Evolutionary conservation across 64 coral and sea anemone genomes (phyloP).

Genomic region (Actinia equina): DNA sequence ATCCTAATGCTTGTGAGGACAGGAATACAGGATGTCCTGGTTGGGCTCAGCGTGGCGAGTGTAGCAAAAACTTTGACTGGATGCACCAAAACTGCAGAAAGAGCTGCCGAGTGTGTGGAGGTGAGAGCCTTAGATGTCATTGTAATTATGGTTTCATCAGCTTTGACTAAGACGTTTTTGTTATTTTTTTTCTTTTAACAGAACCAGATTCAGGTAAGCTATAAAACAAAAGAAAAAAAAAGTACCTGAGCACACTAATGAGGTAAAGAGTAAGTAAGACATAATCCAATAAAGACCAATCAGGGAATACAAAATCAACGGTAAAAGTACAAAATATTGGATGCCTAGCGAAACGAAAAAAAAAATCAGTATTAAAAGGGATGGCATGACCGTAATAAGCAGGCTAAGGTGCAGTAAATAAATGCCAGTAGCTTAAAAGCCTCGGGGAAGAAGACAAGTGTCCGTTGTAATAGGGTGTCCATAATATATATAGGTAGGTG

Average conservation of each 20-base stretch:
- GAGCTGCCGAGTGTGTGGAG: constrained; percentile 73
- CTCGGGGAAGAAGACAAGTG: too few relatives aligned
- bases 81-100: constrained; percentile 70
- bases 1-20: constrained; percentile 29
- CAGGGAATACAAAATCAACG: too few relatives aligned
- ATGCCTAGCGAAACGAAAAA: too few relatives aligned
- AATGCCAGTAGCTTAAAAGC: too few relatives aligned
- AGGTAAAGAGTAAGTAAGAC: too few relatives aligned
- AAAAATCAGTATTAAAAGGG: background rate
- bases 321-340: too few relatives aligned
- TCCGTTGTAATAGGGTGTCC: too few relatives aligned
- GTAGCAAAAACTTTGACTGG: constrained; percentile 40
- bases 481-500: too few relatives aligned
- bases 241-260: background rate
- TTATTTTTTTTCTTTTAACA: constrained; percentile 17
- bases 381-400: too few relatives aligned
- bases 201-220: constrained; percentile 53
- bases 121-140: background rate
- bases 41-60: constrained; percentile 31
- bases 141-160: background rate
- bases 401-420: too few relatives aligned
- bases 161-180: background rate
- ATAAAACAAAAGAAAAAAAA: background rate
- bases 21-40: constrained; percentile 8
- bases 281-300: too few relatives aligned